Conservation (phyloP, 2,797 vertebrate genomes). For the Pelobates cultripes region DNA sequence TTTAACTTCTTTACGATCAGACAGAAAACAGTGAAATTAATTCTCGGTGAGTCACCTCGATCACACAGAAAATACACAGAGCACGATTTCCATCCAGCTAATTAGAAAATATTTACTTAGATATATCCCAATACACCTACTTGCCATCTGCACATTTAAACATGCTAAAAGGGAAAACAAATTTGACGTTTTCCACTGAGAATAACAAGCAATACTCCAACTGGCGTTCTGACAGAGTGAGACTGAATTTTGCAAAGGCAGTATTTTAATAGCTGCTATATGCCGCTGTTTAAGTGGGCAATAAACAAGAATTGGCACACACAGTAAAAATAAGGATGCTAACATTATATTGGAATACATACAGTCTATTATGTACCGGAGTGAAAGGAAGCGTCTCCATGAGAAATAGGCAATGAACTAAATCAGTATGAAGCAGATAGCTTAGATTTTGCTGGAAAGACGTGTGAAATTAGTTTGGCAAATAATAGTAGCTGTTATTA, state of each 20-base stretch:
- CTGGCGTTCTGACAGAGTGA: slow-evolving; percentile 6
- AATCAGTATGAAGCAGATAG: too few species aligned
- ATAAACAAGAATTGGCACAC: background rate
- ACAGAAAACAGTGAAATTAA: slow-evolving; percentile 23
- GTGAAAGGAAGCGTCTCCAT: background rate
- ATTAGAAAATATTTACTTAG: slow-evolving; percentile 55
- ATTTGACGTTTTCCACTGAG: slow-evolving; percentile 2
- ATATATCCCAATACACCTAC: slow-evolving; percentile 52
- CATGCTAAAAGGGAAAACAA: slow-evolving; percentile 43
- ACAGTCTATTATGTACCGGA: background rate
- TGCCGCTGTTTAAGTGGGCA: background rate
- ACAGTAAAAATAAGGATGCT: background rate
- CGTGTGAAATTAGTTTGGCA: too few species aligned
- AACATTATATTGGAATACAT: background rate
- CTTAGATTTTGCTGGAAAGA: too few species aligned
- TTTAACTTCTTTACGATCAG: slow-evolving; percentile 36
- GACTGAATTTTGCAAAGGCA: background rate
- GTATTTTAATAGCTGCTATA: slow-evolving; percentile 19
- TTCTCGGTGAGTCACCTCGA: slow-evolving; percentile 31
- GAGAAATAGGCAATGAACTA: too few species aligned
- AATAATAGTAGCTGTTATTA: too few species aligned
- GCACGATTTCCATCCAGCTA: slow-evolving; percentile 40
- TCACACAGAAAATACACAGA: slow-evolving; percentile 36
- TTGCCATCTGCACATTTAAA: slow-evolving; percentile 46
- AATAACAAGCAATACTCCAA: slow-evolving; percentile 4